Evolutionary conservation across 2,113 vertebrate species (phyloP).

Genomic region (Chelonoidis abingdonii): DNA sequence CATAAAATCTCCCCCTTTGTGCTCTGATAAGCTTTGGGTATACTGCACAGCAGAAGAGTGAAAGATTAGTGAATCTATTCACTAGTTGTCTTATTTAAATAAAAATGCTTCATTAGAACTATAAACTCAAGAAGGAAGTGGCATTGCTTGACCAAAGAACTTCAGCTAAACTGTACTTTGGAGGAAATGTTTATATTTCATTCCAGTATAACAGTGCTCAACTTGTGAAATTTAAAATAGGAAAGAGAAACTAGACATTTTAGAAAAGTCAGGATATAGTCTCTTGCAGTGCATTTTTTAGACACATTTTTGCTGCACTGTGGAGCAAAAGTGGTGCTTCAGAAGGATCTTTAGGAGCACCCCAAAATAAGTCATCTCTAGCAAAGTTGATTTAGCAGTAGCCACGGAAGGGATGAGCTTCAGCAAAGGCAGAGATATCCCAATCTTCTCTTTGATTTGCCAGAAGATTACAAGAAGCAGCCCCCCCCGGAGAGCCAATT

Average conservation of each 20-base stretch:
- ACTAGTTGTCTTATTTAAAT: not conserved
- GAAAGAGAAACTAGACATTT: not conserved
- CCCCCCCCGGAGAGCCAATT: not conserved
- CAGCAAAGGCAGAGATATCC: not conserved
- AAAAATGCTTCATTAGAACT: not conserved
- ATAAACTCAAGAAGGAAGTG: not conserved
- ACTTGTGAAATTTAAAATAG: not conserved
- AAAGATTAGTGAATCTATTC: not conserved
- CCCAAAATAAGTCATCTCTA: not conserved
- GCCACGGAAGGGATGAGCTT: not conserved
- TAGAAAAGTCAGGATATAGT: not conserved
- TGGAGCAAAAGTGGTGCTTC: not conserved
- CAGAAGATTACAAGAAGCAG: not conserved
- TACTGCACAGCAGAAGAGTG: not conserved
- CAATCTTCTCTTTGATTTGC: not conserved
- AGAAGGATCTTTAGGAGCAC: not conserved
- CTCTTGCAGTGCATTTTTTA: not conserved
- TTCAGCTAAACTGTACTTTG: not conserved
- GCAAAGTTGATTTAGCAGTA: too few relatives aligned
- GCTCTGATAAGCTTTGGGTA: not conserved
- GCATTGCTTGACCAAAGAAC: not conserved
- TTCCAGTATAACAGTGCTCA: not conserved
- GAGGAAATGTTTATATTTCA: not conserved
- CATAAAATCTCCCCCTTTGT: accelerated
- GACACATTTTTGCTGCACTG: not conserved